Conservation (phyloP, 2,888 invertebrate genomes). For the Ophion ellenae region DNA sequence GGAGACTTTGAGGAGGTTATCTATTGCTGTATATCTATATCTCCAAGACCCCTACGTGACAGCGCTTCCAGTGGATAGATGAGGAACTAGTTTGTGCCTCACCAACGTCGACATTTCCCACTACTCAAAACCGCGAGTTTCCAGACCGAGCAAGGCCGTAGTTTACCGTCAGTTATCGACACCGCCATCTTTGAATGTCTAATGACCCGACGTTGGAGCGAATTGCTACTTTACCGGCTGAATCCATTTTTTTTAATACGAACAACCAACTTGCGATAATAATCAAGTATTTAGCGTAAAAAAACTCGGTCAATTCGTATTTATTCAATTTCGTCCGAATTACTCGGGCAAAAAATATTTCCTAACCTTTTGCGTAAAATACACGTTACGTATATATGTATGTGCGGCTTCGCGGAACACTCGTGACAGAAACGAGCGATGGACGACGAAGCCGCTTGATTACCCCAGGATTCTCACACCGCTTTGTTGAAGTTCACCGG, state of each 20-base stretch:
- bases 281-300: not conserved
- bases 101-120: no score
- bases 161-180: not conserved
- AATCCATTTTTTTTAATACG: not conserved
- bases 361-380: not conserved
- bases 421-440: slow-evolving; percentile 23
- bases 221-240: not conserved
- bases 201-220: not conserved
- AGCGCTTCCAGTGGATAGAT: no score
- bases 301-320: not conserved
- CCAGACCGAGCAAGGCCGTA: not conserved
- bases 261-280: not conserved
- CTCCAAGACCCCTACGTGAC: no score
- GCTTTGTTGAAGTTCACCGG: not conserved
- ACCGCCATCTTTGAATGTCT: slow-evolving; percentile 7
- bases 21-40: no score
- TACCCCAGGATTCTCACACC: not conserved
- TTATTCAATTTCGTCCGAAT: not conserved
- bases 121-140: no score
- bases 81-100: no score
- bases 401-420: not conserved
- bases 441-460: not conserved
- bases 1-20: no score
- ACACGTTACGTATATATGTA: not conserved
- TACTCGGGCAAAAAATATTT: not conserved